A percentile compares a stretch with the other conserved stretches of the same genome.
Evolutionary conservation across 2,888 invertebrate genomes (phyloP).

Genomic region (Limnephilus lunatus): DNA sequence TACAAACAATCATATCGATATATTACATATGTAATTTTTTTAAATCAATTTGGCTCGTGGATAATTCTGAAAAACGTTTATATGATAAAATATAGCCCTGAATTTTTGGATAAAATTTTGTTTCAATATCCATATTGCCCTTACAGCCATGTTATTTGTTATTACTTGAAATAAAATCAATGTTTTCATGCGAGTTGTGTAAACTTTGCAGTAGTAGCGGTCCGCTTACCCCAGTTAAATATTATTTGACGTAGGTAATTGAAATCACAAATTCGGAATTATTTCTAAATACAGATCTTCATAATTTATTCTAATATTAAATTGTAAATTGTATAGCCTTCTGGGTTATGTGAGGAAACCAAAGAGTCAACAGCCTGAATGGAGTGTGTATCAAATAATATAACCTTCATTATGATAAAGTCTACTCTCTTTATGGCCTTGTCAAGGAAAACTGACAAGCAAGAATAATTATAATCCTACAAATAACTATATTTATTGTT

Average conservation of each 20-base stretch:
- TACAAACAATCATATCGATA: not conserved
- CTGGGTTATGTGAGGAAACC: not conserved
- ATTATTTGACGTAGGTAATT: not conserved
- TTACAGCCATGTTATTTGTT: not conserved
- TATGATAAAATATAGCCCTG: too few relatives aligned
- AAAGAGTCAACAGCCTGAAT: not conserved
- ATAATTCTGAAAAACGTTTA: too few relatives aligned
- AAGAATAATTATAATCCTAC: not conserved
- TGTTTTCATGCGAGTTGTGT: not conserved
- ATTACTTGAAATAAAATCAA: conserved; percentile 2
- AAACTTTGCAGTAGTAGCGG: not conserved
- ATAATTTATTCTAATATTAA: not conserved
- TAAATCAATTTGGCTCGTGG: not conserved
- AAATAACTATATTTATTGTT: not conserved
- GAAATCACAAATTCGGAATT: not conserved
- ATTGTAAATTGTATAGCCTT: not conserved
- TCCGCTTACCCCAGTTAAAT: not conserved
- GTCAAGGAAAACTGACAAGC: not conserved
- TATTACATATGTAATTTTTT: not conserved
- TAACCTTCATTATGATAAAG: not conserved
- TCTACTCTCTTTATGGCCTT: not conserved
- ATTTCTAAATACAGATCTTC: not conserved
- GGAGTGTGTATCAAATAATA: not conserved
- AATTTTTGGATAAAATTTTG: not conserved
- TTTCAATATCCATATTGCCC: not conserved